Conservation (phyloP, 2,797 vertebrate species). For the Catostomus latipinnis region DNA sequence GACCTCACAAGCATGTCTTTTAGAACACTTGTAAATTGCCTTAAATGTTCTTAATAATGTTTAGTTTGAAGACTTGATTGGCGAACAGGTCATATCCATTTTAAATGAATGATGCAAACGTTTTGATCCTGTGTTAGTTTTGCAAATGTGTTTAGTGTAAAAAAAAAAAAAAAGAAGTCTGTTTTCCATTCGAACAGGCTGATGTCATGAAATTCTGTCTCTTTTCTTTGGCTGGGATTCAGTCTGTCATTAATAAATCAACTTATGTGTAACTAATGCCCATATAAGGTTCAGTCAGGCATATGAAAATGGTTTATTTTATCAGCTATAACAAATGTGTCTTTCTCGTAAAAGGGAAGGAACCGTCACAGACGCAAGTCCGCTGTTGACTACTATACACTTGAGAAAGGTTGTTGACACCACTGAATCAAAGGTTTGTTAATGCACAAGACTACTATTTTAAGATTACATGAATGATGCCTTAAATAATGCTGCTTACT, state of each 20-base stretch:
- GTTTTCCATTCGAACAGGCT: constrained; percentile 3
- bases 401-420: constrained; percentile 62
- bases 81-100: constrained; percentile 32
- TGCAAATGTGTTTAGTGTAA: not conserved
- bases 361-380: constrained; percentile 57
- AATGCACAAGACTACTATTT: not conserved
- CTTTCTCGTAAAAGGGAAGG: constrained; percentile 58
- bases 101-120: constrained; percentile 18
- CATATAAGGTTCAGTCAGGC: constrained; percentile 21
- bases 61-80: constrained; percentile 30
- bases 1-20: constrained; percentile 56
- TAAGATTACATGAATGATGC: too few relatives aligned
- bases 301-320: constrained; percentile 8
- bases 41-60: constrained; percentile 65
- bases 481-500: too few relatives aligned
- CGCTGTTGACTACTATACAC: constrained; percentile 61
- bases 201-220: not conserved
- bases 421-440: constrained; percentile 63
- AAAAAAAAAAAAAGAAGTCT: not conserved
- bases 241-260: constrained; percentile 20
- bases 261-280: constrained; percentile 4
- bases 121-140: not conserved
- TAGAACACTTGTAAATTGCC: constrained; percentile 58
- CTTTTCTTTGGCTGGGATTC: not conserved
- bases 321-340: constrained; percentile 1